Percentiles rank a stretch among this genome's conserved stretches.
Conservation (phyloP, 2,113 vertebrate genomes). For the Aphyosemion australe region DNA sequence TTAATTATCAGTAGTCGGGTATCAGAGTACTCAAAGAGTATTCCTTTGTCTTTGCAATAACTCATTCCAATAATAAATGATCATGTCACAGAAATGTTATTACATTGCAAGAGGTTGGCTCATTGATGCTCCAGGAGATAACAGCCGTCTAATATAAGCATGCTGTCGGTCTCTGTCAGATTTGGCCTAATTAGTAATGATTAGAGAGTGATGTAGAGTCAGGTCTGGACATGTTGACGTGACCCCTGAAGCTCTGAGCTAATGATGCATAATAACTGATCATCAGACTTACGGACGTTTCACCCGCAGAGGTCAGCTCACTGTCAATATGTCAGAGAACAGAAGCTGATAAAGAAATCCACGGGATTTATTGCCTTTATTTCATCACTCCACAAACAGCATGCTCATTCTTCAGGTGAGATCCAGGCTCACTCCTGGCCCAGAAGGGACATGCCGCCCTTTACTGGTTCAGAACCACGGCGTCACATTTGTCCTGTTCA, state of each 20-base stretch:
- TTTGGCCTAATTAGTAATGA: conserved; percentile 49
- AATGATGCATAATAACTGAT: conserved; percentile 53
- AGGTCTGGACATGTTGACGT: conserved; percentile 35
- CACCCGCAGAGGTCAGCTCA: conserved; percentile 1
- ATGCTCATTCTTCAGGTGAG: neutral
- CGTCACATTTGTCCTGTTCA: too few relatives aligned
- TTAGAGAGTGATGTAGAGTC: conserved; percentile 45
- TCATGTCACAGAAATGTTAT: conserved; percentile 30
- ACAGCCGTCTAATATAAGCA: neutral
- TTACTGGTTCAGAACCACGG: too few relatives aligned
- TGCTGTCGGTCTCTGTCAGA: conserved; percentile 26
- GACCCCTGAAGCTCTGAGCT: conserved; percentile 33
- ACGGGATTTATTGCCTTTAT: neutral
- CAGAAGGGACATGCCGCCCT: too few relatives aligned
- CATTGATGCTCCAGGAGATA: conserved; percentile 25
- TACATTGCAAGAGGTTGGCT: conserved; percentile 14
- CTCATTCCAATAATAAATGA: conserved; percentile 27
- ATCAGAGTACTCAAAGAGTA: neutral
- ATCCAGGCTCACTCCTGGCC: too few relatives aligned
- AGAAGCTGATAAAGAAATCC: neutral
- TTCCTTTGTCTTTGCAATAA: conserved; percentile 10
- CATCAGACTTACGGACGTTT: conserved; percentile 10
- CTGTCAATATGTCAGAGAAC: neutral
- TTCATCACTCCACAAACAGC: conserved; percentile 14
- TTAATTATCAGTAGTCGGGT: conserved; percentile 4